Percentiles rank a stretch among this genome's conserved stretches.
Evolutionary conservation across 2,888 invertebrate species (phyloP).

Genomic region (Phyllotreta cruciferae): DNA sequence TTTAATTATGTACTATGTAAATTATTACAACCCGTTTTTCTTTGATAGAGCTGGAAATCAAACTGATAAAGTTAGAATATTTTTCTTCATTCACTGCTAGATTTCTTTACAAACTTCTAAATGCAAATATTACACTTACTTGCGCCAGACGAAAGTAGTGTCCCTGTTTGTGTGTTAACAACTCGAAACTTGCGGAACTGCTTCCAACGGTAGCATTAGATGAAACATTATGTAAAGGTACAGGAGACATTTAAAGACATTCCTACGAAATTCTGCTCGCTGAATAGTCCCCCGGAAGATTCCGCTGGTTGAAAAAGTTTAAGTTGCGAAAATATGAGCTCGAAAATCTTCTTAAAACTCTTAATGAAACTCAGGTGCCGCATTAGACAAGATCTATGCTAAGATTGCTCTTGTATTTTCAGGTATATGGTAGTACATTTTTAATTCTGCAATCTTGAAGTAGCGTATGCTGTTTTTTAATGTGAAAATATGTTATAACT

Average conservation of each 20-base stretch:
- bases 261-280: conserved; percentile 40
- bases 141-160: conserved; percentile 3
- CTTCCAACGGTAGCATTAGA: conserved; percentile 40
- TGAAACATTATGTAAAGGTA: conserved; percentile 41
- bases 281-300: conserved; percentile 42
- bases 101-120: neutral
- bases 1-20: too few species aligned
- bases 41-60: too few species aligned
- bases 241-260: conserved; percentile 41
- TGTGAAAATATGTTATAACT: too few species aligned
- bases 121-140: conserved; percentile 7
- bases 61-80: too few species aligned
- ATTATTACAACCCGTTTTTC: too few species aligned
- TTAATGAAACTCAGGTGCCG: conserved; percentile 1
- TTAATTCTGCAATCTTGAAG: too few species aligned
- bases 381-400: neutral
- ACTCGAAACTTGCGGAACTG: conserved; percentile 26
- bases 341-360: conserved; percentile 5
- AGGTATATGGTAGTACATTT: too few species aligned
- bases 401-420: neutral
- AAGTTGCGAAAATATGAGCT: conserved; percentile 11
- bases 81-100: too few species aligned
- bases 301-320: conserved; percentile 33
- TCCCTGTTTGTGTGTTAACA: conserved; percentile 22
- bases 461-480: too few species aligned